Base-by-base conservation (phyloP, 2,888 invertebrate genomes). In the Caenorhabditis sp. region DNA sequence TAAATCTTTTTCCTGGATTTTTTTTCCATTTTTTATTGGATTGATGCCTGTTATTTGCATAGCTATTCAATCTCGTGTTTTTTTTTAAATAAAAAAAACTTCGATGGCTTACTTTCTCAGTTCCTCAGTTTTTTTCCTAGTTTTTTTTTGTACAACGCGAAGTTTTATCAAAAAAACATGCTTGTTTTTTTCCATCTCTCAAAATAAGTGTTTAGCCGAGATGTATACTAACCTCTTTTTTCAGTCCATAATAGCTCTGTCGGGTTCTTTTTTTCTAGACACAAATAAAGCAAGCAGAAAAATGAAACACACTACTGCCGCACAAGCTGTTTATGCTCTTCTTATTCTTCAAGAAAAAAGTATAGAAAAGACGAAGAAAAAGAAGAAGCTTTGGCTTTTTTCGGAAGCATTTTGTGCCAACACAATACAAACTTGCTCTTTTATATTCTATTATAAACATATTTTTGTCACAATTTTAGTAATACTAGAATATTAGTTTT, bases 311-410 rank as follows among this genome's bases (percentile, higher is more conserved):
- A 31, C 31, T 31, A 43, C 43, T 43, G 43, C 43, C 43, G 43
- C 43, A 43, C 43, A 43, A 43, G 43, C 43, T 43, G 43, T 43
- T 43, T 43, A 43, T 43, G 43, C 43, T 43, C 43, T 43, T 43
- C 43, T 43, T 43, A 43, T 43, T 43, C 43, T 43, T 43, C 17
- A 17, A 43, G 43, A 43, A 43, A 43, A 17, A 43, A 43, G 43
- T 17, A 31, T 31, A 43, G 43, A 17, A 43, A 17, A 43, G 43
- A 10, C 12, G 43, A 43, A 43, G 43, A 43, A 43, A 17, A 43
- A 43, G 43, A 43, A 43, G 43, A 43, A 43, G 43, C 43, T 12
- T 10, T 43, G 43, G 43, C 43, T 43, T 43, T 43, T 43, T 43
- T 43, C 17, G 7, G 43, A 14, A 43, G 14, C 2, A 5, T 10